Evolutionary conservation across 2,797 vertebrate genomes (phyloP), one percentile per base, ranked within the genome.

Genomic region (Acropternis orthonyx): DNA sequence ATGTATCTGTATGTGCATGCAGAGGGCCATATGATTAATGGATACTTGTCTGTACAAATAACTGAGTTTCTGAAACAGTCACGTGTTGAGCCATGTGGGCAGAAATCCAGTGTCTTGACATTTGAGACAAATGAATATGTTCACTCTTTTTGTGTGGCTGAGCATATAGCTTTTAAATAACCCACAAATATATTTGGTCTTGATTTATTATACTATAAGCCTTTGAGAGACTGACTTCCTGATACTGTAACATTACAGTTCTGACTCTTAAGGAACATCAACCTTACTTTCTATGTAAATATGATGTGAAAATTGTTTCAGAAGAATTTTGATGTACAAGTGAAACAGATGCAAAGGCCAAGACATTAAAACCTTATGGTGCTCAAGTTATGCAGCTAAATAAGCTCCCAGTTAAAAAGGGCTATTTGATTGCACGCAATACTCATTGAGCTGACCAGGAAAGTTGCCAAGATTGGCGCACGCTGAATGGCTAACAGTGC

Each of bases 401-500:
- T 66, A 85, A 92, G 43, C 23, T 83, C 65, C 66, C 23, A 59
- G 12, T 66, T 92, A 78, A 91, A 78, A 95, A 82, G 34, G 5
- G 71, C 36, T 49, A 56, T 69, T 73, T 84, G 71, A 82, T 56
- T 77, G 77, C 52, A 68, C 0, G 63, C 77, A 90, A 24, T 17
- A 43, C 55, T 43, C 63, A 82, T 12, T 93, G 85, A 95, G 39
- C 65, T 76, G 48, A 52, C 91, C 54, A 87, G 93, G 91, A 95
- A 88, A 82, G 59, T 2, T 95, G 94, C 95, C 96, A 96, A 80
- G 58, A 82, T 0, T 92, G 83, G 91, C 76, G 63, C 51, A 49
- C 65, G 76, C 79, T 93, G 77, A 97, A 97, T 88, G 88, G 52
- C 48, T 59, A 91, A 88, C 2, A 10, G 55, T 84, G 83, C 94